Conservation (phyloP, 1,140 invertebrate genomes). For the Myzus persicae region DNA sequence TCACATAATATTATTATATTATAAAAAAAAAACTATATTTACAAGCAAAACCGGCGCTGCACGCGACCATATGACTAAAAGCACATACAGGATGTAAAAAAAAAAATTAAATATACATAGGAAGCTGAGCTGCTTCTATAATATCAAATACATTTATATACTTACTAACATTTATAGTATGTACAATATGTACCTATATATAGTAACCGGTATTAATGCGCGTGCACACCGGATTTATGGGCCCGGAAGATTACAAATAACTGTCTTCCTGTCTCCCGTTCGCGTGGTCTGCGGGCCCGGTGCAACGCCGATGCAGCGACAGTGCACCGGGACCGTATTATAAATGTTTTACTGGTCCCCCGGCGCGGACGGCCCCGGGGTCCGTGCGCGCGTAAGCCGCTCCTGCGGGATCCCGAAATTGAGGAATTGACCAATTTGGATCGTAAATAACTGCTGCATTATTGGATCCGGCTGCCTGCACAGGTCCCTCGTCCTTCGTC, state of each 20-base stretch:
- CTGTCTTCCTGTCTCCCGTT: constrained; percentile 24
- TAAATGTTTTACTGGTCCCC: background rate
- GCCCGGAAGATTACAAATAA: constrained; percentile 32
- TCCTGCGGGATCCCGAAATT: constrained; percentile 18
- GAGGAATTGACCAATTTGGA: constrained; percentile 17
- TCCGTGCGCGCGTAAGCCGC: background rate
- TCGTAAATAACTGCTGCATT: constrained; percentile 26
- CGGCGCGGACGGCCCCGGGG: background rate
- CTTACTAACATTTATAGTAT: background rate
- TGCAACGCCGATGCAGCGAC: background rate
- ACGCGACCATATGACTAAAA: background rate
- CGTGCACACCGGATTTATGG: constrained; percentile 21
- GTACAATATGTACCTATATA: background rate
- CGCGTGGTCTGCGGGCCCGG: too few relatives aligned
- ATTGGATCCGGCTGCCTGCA: constrained; percentile 36
- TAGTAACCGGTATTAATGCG: background rate
- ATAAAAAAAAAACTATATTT: background rate
- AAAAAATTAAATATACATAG: too few relatives aligned
- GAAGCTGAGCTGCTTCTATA: background rate
- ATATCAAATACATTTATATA: background rate
- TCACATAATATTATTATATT: background rate
- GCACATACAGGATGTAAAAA: too few relatives aligned
- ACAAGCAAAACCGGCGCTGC: background rate
- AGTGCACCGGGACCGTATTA: background rate
- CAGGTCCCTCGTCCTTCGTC: background rate